Base-by-base conservation (phyloP, 2,797 vertebrate species). In the Malurus leucopterus region DNA sequence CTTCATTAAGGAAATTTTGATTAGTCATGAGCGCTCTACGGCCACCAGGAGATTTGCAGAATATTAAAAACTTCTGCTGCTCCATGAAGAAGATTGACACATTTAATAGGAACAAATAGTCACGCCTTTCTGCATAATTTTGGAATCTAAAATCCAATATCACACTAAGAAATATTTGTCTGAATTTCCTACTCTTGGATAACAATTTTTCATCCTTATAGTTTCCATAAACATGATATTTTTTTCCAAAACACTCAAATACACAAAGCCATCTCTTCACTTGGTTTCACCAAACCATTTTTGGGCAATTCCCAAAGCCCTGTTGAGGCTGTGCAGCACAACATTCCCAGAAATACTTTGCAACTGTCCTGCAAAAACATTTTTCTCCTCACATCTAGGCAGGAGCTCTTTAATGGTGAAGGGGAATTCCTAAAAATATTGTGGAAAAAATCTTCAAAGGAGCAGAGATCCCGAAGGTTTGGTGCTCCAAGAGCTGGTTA, bases 1-100 rank as follows among this genome's bases (percentile, higher is more conserved):
- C 32, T 93, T 88, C 63, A 62, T 88, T 91, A 77, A 68, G 47
- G 54, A 84, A 44, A 40, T 87, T 91, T 13, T 74, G 72, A 75
- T 80, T 83, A 53, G 44, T 69, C 81, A 34, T 32, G 71, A 89
- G 26, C 0, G 6, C 49, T 87, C 63, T 55, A 55, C 65, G 72
- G 73, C 63, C 53, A 59, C 54, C 71, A 40, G 30, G 83, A 43
- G 88, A 79, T 73, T 62, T 89, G 44, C 46, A 73, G 83, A 67
- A 67, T 70, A 79, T 86, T 70, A 79, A 92, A 81, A 93, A 29
- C 7, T 69, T 85, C 3, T n/a, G 34, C 34, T 67, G 15, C 16
- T 91, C 47, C 46, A 8, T 55, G 79, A 49, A 55, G 68, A 87
- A 30, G 22, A 50, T n/a, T 20, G 20, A 40, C 21, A 40, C 16